Percentiles rank a stretch among this genome's conserved stretches.
Evolutionary conservation across 1,140 invertebrate genomes (phyloP).

Genomic region (Eupristina koningsbergeri): DNA sequence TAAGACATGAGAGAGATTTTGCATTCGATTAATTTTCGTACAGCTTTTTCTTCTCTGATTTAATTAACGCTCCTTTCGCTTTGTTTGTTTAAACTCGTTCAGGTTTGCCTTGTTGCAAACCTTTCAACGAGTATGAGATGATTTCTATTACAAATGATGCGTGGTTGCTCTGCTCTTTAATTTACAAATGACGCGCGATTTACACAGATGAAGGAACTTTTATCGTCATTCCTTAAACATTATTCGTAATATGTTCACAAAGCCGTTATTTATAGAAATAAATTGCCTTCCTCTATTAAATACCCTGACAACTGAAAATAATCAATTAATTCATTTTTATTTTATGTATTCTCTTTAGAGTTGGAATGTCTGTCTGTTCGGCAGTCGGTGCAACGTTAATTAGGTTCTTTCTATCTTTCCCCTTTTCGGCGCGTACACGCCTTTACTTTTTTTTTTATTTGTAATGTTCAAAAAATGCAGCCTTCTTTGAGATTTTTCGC

Average conservation of each 20-base stretch:
- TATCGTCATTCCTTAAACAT: slow-evolving; percentile 66
- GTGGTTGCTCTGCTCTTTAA: slow-evolving; percentile 50
- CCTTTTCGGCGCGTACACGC: slow-evolving; percentile 11
- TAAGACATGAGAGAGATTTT: slow-evolving; percentile 68
- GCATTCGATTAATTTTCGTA: slow-evolving; percentile 58
- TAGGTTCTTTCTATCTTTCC: slow-evolving; percentile 44
- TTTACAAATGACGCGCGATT: slow-evolving; percentile 67
- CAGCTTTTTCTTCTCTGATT: slow-evolving; percentile 61
- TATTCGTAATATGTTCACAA: slow-evolving; percentile 61
- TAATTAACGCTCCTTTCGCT: slow-evolving; percentile 53
- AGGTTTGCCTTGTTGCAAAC: slow-evolving; percentile 52
- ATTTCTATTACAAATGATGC: slow-evolving; percentile 65
- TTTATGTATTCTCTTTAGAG: slow-evolving; percentile 53
- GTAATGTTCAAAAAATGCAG: slow-evolving; percentile 16
- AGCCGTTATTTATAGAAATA: slow-evolving; percentile 57
- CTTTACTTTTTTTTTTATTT: not conserved
- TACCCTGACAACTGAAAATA: slow-evolving; percentile 59
- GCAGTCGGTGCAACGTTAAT: slow-evolving; percentile 54
- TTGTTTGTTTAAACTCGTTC: slow-evolving; percentile 52
- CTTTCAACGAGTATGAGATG: slow-evolving; percentile 59
- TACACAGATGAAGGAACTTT: slow-evolving; percentile 71
- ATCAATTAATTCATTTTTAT: slow-evolving; percentile 54
- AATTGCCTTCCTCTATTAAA: slow-evolving; percentile 56
- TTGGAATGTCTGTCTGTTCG: slow-evolving; percentile 70
- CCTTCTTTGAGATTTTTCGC: slow-evolving; percentile 38